phyloP scores from a whole-genome alignment of 35 echinoderm and acorn worm genomes.

The Hemicentrotus pulcherrimus region DNA sequence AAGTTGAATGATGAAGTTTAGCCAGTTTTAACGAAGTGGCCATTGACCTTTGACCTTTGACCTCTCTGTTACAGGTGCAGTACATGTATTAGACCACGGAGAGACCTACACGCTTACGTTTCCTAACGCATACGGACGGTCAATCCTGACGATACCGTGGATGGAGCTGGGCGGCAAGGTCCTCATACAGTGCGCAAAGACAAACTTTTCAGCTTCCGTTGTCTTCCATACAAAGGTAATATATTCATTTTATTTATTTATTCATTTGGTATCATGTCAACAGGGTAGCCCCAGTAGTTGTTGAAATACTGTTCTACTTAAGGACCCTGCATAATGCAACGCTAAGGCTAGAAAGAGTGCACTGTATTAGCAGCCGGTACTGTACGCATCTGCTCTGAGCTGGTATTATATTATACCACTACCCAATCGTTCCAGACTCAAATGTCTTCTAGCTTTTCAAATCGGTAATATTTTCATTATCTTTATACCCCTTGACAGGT shows the following conservation, averaged over 20 bases:
- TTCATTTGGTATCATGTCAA: too few relatives aligned
- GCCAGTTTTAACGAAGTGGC: background rate
- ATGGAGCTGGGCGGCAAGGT: conserved; percentile 95
- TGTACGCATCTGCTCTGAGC: too few relatives aligned
- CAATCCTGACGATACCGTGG: conserved; percentile 94
- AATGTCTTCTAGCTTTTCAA: background rate
- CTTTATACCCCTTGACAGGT: too few relatives aligned
- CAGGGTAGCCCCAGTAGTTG: too few relatives aligned
- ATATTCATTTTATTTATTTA: background rate
- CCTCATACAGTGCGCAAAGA: conserved; percentile 79
- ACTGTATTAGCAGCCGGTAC: background rate
- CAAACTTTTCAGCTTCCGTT: conserved; percentile 75
- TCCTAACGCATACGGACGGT: conserved; percentile 91
- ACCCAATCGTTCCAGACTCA: background rate
- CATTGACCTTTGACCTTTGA: background rate
- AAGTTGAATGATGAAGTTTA: too few relatives aligned
- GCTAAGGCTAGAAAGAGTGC: too few relatives aligned
- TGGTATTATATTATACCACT: background rate
- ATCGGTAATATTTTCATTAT: too few relatives aligned
- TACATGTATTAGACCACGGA: conserved; percentile 75
- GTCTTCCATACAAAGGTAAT: conserved; percentile 94
- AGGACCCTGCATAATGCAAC: too few relatives aligned
- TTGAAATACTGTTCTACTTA: too few relatives aligned
- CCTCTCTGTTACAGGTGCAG: conserved; percentile 60
- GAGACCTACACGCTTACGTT: conserved; percentile 90